Base-by-base conservation (phyloP, 1,140 invertebrate genomes). In the Oryctes rhinoceros region DNA sequence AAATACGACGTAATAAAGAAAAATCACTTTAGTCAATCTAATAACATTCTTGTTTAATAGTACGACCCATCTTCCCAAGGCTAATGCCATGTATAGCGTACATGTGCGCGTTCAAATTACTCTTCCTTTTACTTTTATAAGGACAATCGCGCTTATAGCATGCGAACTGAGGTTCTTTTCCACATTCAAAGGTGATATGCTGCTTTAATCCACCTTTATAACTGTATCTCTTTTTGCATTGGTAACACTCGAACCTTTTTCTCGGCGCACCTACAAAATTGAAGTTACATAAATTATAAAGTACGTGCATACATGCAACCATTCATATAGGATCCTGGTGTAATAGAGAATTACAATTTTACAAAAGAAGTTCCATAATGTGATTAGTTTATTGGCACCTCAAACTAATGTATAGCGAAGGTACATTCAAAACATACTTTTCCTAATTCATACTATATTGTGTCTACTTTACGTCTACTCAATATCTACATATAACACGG, bases 171-270 rank as follows among this genome's bases (percentile, higher is more conserved):
- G 84, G 85, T 53, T 87, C 84, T 76, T 86, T 84, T 49, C 85
- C 87, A 79, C 88, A 89, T 76, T 86, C 75, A 74, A 76, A 80
- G 1, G 47, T 76, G 18, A 76, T 37, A 81, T 89, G 87, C 10
- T 84, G 85, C 78, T 77, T 78, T 39, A 85, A 48, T 62, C 89
- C 90, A 81, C 89, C 88, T 79, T 89, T 89, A 85, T 90, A 89
- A 85, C 89, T 90, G 87, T 91, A 91, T 81, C 88, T 87, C 85
- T 91, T 90, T 74, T 90, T 90, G 85, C 91, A 92, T 79, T 83
- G 84, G 30, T 76, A 20, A 62, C 79, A 80, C 47, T 76, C 7
- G 30, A 76, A 76, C 20, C 37, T 76, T 10, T 15, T 74, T 13
- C 4, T 76, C 47, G 10, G n/a, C 20, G 11, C 11, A 37, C 65